phyloP scores from a whole-genome alignment of 1,140 invertebrate genomes.

The Tetranychus urticae region DNA sequence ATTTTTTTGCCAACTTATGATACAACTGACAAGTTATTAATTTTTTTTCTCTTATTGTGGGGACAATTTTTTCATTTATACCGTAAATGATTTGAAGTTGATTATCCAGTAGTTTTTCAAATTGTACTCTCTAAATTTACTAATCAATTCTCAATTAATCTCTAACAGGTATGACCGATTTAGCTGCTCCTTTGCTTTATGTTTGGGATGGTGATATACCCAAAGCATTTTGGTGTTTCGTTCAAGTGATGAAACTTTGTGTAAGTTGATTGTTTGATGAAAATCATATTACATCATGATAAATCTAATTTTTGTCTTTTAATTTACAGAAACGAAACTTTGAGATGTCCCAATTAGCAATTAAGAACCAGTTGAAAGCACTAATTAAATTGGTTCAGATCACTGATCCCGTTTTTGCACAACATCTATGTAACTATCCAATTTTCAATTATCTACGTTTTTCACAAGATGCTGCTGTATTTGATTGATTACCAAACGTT shows the following conservation, averaged over 20 bases:
- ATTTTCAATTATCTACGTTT: not conserved
- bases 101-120: too few relatives aligned
- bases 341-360: slow-evolving; percentile 10
- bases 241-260: slow-evolving; percentile 88
- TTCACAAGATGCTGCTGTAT: too few relatives aligned
- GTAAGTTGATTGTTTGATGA: slow-evolving; percentile 28
- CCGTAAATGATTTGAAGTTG: too few relatives aligned
- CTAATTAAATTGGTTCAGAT: slow-evolving; percentile 8
- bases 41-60: too few relatives aligned
- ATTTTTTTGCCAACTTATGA: too few relatives aligned
- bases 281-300: not conserved
- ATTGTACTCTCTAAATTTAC: too few relatives aligned
- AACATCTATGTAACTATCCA: slow-evolving; percentile 7
- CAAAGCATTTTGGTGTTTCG: slow-evolving; percentile 98
- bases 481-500: not conserved
- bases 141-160: not conserved
- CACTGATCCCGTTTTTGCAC: slow-evolving; percentile 10
- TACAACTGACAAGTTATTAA: too few relatives aligned
- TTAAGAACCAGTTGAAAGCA: slow-evolving; percentile 5
- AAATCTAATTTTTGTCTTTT: not conserved
- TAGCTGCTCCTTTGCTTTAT: slow-evolving; percentile 72
- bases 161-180: slow-evolving; percentile 68
- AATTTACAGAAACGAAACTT: slow-evolving; percentile 8
- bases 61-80: too few relatives aligned
- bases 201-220: slow-evolving; percentile 68